Evolutionary conservation across 2,113 vertebrate species (phyloP), one percentile per base, ranked within the genome.

Genomic region (Rhabdornis inornatus): DNA sequence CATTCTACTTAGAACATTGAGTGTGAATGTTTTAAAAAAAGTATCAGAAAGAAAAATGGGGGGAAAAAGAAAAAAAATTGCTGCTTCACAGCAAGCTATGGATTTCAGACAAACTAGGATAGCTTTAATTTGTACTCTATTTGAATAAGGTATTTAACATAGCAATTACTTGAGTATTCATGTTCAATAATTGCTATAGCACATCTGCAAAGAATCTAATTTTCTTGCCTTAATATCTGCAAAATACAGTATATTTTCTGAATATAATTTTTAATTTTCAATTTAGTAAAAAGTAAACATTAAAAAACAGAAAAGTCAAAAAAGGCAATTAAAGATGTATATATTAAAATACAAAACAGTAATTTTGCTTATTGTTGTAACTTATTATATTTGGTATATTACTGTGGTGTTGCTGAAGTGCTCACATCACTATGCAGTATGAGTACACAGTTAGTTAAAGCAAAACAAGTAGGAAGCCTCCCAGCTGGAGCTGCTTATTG

Each of bases 111-210:
- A 87, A 83, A 82, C 72, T 84, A 70, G 39, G 31, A 44, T 83
- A 83, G 85, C 33, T 96, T 96, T 96, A 89, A 96, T 96, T 94
- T 95, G 81, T 53, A 76, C 17, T 57, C 28, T 88, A 42, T 93
- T 95, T 95, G 78, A 94, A 89, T 95, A 95, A 95, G 86, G 63
- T 97, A 95, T 96, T 96, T 95, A 96, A 92, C 91, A 91, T 60
- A 94, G 87, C 89, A 96, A 97, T 97, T 96, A 96, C 79, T 90
- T 89, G 64, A 53, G 72, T 90, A 95, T 94, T 97, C 90, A 94
- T 94, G 35, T 96, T 93, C 80, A 96, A 94, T 96, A 97, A 90
- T 97, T 97, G 47, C 89, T 68, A 86, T 79, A 94, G 37, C 80
- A 92, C 92, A 97, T 97, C 84, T 97, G 96, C 75, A 82, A 93